Percentiles rank a stretch among this genome's conserved stretches.
These are phyloP conservation scores for Ramphastos sulfuratus DNA, from an alignment of 2,113 vertebrate genomes.

Conservation along the genomic window DNA sequence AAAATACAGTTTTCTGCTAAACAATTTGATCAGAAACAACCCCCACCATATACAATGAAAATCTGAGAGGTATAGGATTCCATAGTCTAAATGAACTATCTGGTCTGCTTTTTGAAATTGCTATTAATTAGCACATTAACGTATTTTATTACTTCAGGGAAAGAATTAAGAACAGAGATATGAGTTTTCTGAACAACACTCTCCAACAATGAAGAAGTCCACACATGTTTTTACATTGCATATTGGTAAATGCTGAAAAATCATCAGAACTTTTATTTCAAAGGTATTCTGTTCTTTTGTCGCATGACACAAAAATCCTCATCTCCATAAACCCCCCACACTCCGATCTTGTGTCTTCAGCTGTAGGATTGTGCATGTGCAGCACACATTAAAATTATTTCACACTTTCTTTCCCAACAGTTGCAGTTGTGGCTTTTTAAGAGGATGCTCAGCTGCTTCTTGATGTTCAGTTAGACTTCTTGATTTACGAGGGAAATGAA, in stretches of 20 bases:
- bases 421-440: conserved; percentile 60
- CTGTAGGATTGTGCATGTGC: not conserved
- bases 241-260: no score
- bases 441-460: conserved; percentile 34
- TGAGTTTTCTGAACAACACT: no score
- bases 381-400: not conserved
- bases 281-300: not conserved
- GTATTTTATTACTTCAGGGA: not conserved
- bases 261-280: no score
- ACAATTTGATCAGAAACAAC: not conserved
- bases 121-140: not conserved
- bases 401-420: conserved; percentile 76
- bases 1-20: not conserved
- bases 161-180: no score
- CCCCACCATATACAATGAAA: not conserved
- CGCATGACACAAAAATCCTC: not conserved
- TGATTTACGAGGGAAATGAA: not conserved
- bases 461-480: conserved; percentile 30
- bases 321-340: not conserved
- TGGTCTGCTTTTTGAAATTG: not conserved
- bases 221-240: no score
- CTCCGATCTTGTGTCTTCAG: not conserved
- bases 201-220: no score
- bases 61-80: not conserved
- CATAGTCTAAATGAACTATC: not conserved